A percentile compares a stretch with the other conserved stretches of the same genome.
These are phyloP conservation scores for Microplitis mediator DNA, from an alignment of 1,140 invertebrate genomes.

Conservation along the genomic window DNA sequence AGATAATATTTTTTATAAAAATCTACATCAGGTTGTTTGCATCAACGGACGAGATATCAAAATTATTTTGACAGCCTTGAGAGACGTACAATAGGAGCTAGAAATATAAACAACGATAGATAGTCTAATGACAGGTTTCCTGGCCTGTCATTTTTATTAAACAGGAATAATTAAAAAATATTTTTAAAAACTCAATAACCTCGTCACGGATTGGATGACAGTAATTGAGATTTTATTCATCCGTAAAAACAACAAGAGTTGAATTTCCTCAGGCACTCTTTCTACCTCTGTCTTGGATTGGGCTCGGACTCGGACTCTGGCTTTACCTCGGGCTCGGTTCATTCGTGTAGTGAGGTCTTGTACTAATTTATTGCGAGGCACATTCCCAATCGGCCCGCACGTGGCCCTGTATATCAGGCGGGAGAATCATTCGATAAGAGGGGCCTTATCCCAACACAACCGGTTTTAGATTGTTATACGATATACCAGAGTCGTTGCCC, in stretches of 20 bases:
- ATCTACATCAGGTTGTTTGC: too few relatives aligned
- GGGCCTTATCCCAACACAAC: constrained; percentile 7
- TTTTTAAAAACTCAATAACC: neutral
- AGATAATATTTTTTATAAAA: too few relatives aligned
- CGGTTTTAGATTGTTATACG: constrained; percentile 16
- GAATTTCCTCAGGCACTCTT: neutral
- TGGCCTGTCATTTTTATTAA: too few relatives aligned
- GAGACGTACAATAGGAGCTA: too few relatives aligned
- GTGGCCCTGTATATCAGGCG: constrained; percentile 6
- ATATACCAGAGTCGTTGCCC: neutral
- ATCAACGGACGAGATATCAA: too few relatives aligned
- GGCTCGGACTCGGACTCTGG: neutral
- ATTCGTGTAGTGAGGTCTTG: neutral
- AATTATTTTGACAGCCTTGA: too few relatives aligned
- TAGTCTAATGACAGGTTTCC: too few relatives aligned
- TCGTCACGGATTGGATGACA: neutral
- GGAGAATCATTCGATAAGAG: constrained; percentile 20
- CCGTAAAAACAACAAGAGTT: neutral
- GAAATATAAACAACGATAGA: too few relatives aligned
- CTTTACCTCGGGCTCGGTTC: neutral
- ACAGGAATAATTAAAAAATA: neutral
- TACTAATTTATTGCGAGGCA: constrained; percentile 6
- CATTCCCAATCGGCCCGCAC: neutral
- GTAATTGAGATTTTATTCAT: constrained; percentile 1
- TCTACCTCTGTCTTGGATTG: too few relatives aligned